A percentile compares a stretch with the other conserved stretches of the same genome.
phyloP scores from a whole-genome alignment of 2,797 vertebrate species.

The Mastacembelus armatus region DNA sequence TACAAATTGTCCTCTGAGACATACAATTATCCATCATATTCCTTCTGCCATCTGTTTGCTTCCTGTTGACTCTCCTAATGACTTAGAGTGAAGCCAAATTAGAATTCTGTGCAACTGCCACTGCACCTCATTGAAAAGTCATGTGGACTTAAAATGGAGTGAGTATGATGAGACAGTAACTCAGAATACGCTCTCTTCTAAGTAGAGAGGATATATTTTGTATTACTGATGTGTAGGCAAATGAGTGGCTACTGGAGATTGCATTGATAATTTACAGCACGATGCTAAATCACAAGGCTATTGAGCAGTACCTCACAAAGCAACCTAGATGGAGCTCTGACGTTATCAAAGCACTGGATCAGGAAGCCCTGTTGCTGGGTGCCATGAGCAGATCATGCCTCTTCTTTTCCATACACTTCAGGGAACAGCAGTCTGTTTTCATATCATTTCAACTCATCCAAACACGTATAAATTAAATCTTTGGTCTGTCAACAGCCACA shows the following conservation, averaged over 20 bases:
- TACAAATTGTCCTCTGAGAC: conserved; percentile 80
- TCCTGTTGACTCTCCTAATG: conserved; percentile 82
- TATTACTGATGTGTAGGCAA: conserved; percentile 48
- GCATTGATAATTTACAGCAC: conserved; percentile 67
- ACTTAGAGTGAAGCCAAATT: conserved; percentile 79
- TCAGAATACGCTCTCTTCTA: conserved; percentile 9
- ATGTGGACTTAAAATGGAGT: conserved; percentile 63
- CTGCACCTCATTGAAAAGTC: conserved; percentile 73
- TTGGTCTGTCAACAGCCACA: conserved; percentile 27
- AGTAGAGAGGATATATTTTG: conserved; percentile 40
- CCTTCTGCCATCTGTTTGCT: conserved; percentile 81
- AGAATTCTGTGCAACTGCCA: conserved; percentile 75
- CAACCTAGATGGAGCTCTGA: conserved; percentile 89
- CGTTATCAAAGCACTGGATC: conserved; percentile 84
- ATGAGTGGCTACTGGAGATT: conserved; percentile 44
- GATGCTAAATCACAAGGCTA: conserved; percentile 70
- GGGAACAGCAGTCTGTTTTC: conserved; percentile 59
- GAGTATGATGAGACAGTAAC: conserved; percentile 18
- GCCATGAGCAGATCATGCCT: conserved; percentile 73
- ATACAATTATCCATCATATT: conserved; percentile 83
- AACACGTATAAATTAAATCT: conserved; percentile 46
- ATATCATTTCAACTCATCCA: conserved; percentile 53
- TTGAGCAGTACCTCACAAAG: conserved; percentile 83
- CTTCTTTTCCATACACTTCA: conserved; percentile 56
- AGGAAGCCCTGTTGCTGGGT: conserved; percentile 80